These are phyloP conservation scores for Megalops atlanticus DNA, from an alignment of 2,113 vertebrate genomes.

Conservation along the genomic window DNA sequence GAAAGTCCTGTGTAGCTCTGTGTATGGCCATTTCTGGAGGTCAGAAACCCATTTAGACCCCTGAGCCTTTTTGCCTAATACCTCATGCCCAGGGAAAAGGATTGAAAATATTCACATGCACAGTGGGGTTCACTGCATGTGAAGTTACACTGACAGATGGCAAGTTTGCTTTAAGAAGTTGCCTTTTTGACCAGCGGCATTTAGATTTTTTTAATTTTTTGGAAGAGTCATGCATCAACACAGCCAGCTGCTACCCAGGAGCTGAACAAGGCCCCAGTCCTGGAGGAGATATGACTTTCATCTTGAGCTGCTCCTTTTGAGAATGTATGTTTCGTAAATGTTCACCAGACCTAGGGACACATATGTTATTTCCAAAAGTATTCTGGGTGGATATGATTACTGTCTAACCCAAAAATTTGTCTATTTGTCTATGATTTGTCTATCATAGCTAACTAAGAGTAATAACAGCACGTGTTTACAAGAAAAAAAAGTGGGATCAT, in stretches of 20 bases:
- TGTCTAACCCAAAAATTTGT: neutral
- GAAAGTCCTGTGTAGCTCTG: too few species aligned
- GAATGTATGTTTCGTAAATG: neutral
- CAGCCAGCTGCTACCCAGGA: neutral
- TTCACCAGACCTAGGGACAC: neutral
- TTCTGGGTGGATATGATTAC: neutral
- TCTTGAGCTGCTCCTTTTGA: neutral
- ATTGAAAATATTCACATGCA: neutral
- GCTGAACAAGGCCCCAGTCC: neutral
- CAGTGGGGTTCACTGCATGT: neutral
- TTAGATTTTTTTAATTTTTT: neutral
- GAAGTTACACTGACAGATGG: neutral
- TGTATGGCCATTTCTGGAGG: too few species aligned
- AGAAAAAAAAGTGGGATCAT: too few species aligned
- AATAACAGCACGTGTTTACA: too few species aligned
- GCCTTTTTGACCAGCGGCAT: too few species aligned
- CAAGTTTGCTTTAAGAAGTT: neutral
- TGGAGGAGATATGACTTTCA: neutral
- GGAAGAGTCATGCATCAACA: neutral
- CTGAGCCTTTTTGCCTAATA: neutral
- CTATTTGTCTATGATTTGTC: too few species aligned
- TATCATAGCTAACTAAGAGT: too few species aligned
- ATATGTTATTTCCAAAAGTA: neutral
- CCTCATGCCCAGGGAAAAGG: neutral
- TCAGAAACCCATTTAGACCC: too few species aligned